Percentiles rank a stretch among this genome's conserved stretches.
Conservation (phyloP, 2,797 vertebrate species). For the Cephalopachus bancanus region DNA sequence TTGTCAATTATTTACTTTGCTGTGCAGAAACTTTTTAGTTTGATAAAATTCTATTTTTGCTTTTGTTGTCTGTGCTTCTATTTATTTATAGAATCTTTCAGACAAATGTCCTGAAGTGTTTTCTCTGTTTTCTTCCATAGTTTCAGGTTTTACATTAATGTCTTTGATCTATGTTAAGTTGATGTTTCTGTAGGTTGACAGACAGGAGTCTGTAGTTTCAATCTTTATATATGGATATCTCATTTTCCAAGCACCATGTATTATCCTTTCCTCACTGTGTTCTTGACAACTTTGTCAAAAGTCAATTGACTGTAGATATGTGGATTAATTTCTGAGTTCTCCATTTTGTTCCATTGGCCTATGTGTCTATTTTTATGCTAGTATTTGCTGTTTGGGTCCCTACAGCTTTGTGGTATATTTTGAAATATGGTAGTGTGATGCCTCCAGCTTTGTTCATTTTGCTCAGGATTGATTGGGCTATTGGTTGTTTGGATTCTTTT, state of each 20-base stretch:
- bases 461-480: not conserved
- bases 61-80: too few relatives aligned
- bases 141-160: too few relatives aligned
- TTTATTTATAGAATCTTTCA: too few relatives aligned
- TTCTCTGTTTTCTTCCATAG: too few relatives aligned
- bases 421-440: not conserved
- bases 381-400: not conserved
- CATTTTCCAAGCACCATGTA: not conserved
- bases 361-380: not conserved
- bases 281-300: not conserved
- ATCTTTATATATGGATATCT: not conserved
- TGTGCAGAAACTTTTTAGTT: too few relatives aligned
- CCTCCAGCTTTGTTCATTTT: not conserved
- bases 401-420: not conserved
- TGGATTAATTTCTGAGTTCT: not conserved
- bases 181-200: too few relatives aligned
- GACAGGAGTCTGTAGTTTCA: not conserved
- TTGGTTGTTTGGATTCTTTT: not conserved
- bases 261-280: not conserved
- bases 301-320: not conserved
- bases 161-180: too few relatives aligned
- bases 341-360: not conserved
- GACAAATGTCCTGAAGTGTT: too few relatives aligned
- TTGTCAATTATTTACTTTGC: too few relatives aligned
- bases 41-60: too few relatives aligned